Evolutionary conservation across 2,888 invertebrate genomes (phyloP).

Genomic region (Barypeithes pellucidus): DNA sequence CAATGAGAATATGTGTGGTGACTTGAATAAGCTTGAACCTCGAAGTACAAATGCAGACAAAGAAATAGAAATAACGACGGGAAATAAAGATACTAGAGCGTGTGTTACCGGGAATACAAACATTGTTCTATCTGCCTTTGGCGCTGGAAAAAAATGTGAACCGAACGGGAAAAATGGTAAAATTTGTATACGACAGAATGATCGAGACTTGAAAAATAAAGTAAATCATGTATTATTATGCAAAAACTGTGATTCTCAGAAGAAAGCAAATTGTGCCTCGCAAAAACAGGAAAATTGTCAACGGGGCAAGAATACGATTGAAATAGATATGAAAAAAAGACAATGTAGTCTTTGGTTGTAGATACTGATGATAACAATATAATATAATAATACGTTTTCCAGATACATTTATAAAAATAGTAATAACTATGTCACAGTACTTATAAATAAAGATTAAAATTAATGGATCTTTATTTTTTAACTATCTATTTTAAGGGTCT

Average conservation of each 20-base stretch:
- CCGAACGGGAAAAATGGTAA: neutral
- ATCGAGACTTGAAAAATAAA: neutral
- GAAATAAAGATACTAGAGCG: neutral
- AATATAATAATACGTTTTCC: no score
- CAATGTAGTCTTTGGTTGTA: neutral
- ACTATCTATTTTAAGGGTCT: no score
- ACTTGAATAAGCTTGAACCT: neutral
- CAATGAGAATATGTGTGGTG: neutral
- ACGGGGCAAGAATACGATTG: neutral
- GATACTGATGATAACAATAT: no score
- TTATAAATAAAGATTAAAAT: no score
- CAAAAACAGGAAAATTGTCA: neutral
- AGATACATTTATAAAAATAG: no score
- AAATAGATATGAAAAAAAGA: neutral
- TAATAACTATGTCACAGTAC: no score
- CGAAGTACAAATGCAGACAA: no score
- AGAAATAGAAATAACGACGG: slow-evolving; percentile 3
- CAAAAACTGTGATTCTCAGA: no score
- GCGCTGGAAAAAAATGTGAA: neutral
- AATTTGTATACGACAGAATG: neutral
- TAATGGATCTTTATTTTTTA: no score
- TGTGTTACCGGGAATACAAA: neutral
- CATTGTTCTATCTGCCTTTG: neutral
- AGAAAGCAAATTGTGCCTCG: neutral
- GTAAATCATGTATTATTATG: no score